Evolutionary conservation across 2,113 vertebrate genomes (phyloP), one percentile per base, ranked within the genome.

Genomic region (Chaetura pelagica): DNA sequence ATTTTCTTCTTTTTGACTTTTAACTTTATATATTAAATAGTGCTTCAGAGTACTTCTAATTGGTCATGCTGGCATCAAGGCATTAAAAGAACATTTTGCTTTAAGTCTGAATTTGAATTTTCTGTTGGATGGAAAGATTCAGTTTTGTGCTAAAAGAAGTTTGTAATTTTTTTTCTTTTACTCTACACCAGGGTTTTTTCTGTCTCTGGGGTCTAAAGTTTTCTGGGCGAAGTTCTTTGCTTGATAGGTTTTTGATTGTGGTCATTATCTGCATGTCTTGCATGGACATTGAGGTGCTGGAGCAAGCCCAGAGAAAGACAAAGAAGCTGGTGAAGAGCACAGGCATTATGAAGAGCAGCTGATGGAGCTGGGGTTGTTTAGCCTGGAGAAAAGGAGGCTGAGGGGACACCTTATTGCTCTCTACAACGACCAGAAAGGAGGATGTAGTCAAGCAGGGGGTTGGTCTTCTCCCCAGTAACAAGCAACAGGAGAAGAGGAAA

Each of bases 171-270:
- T 40, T 83, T 42, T 34, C 10, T 30, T 85, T 87, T 61, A 17
- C 10, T 46, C 8, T 24, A 1, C 1, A 0, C 4, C 2, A 0
- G 9, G 48, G 11, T 24, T 27, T 38, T 75, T 30, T 13, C 14
- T 42, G 3, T 16, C 10, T 83, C 22, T 35, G 48, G 4, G 6
- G 35, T 67, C 15, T 69, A 44, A 83, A 35, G 20, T 74, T 52
- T 90, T 38, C 16, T 76, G 18, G 46, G 24, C 32, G 24, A 12
- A 21, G n/a, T 55, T 69, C 2, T 51, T 83, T 93, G 34, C 15
- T 35, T 30, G 19, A 23, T 42, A 40, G 9, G 2, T 23, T 77
- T 94, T 92, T 74, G 59, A 23, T 52, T 71, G 19, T 49, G 38
- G 12, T 21, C 1, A 8, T 2, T 40, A 67, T 7, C 34, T 76